Evolutionary conservation across 2,113 vertebrate genomes (phyloP).

Genomic region (Osmerus eperlanus): DNA sequence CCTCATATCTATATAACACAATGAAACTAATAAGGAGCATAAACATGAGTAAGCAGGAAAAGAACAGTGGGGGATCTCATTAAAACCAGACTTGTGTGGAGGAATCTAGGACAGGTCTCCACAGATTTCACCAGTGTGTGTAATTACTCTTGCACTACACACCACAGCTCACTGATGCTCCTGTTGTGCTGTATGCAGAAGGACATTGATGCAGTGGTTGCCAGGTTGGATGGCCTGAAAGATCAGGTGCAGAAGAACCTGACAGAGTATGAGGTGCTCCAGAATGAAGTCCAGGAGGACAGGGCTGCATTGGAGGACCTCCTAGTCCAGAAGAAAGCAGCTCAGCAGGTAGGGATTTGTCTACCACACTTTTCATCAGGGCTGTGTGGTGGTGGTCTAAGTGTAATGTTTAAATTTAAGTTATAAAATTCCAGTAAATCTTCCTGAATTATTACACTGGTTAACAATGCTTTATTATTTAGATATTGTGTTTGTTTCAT

Average conservation of each 20-base stretch:
- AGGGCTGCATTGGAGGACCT: constrained; percentile 28
- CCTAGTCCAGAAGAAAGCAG: constrained; percentile 40
- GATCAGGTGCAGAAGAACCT: constrained; percentile 24
- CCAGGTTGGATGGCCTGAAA: constrained; percentile 40
- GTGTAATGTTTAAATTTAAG: too few relatives aligned
- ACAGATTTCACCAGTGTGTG: constrained; percentile 4
- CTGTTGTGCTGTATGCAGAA: constrained; percentile 34
- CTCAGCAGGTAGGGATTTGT: constrained; percentile 54
- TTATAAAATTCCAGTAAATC: too few relatives aligned
- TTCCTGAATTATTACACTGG: neutral
- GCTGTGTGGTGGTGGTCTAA: too few relatives aligned
- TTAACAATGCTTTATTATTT: too few relatives aligned
- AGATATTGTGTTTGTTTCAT: too few relatives aligned
- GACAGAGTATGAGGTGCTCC: constrained; percentile 32
- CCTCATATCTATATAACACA: neutral
- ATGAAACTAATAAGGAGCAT: constrained; percentile 2
- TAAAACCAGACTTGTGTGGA: constrained; percentile 6
- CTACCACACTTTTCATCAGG: too few relatives aligned
- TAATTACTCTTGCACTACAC: neutral
- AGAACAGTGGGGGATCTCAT: neutral
- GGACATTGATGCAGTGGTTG: constrained; percentile 34
- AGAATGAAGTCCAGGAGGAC: constrained; percentile 13
- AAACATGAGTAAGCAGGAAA: constrained; percentile 20
- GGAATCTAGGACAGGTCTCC: constrained; percentile 27
- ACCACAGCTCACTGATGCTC: neutral